Conservation (phyloP, 2,888 invertebrate species). For the Corythucha ciliata region DNA sequence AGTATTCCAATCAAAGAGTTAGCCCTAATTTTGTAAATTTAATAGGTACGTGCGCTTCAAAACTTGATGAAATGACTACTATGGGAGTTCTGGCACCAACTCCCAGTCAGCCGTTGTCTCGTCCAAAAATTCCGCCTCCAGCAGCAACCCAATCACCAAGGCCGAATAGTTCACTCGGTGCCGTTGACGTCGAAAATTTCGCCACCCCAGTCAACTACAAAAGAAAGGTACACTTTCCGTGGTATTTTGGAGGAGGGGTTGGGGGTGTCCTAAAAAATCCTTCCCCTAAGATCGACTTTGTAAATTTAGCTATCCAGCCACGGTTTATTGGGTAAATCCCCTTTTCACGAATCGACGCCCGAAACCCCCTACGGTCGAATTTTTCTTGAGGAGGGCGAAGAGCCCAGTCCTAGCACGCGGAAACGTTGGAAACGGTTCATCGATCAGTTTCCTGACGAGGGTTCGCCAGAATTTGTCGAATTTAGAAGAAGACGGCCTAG, state of each 20-base stretch:
- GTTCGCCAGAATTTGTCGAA: conserved; percentile 20
- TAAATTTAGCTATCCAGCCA: conserved; percentile 39
- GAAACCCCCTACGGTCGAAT: conserved; percentile 49
- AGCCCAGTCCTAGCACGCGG: conserved; percentile 45
- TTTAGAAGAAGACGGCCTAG: conserved; percentile 21
- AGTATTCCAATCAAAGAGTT: too few species aligned
- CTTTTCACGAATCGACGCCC: conserved; percentile 46
- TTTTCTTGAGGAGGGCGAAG: conserved; percentile 26
- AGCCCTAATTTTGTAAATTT: too few species aligned
- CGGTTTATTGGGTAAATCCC: conserved; percentile 37
- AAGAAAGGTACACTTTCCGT: conserved; percentile 1
- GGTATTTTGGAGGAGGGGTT: too few species aligned
- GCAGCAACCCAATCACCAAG: background rate
- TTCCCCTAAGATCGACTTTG: conserved; percentile 16
- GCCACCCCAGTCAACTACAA: conserved; percentile 6
- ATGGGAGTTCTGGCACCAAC: too few species aligned
- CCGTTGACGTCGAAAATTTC: background rate
- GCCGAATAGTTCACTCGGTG: background rate
- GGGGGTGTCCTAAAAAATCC: background rate
- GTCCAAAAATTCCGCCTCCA: background rate
- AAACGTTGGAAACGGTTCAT: conserved; percentile 47
- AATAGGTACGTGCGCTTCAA: too few species aligned
- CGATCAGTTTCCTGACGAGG: conserved; percentile 41
- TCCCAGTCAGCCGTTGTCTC: too few species aligned
- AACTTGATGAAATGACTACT: conserved; percentile 5